Evolutionary conservation across 2,797 vertebrate species (phyloP), one percentile per base, ranked within the genome.

Genomic region (Enteromius afrohamiltoni): DNA sequence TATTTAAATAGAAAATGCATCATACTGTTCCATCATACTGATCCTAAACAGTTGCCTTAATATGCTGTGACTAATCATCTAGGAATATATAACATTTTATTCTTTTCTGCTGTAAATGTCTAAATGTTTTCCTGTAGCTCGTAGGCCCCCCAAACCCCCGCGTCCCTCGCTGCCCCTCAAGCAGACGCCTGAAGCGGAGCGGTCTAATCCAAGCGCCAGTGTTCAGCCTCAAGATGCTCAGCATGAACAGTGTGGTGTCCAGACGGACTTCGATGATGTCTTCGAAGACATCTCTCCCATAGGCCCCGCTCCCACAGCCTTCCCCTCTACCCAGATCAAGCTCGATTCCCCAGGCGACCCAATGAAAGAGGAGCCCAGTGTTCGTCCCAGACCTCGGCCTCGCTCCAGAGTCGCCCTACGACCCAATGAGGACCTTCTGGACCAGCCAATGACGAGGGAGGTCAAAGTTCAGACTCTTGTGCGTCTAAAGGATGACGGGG

Each of bases 371-470:
- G 86, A 82, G 26, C 31, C 13, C 0, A 19, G 45, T 0, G 83
- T 85, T 47, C 94, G 90, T 51, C 98, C 97, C 23, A 95, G 94
- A 90, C 97, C 97, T 85, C 97, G 93, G 76, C 97, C 98, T 77
- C 96, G 98, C 64, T 95, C 96, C 77, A 96, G 94, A 90, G 85
- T 87, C 85, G 92, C 91, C 81, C 86, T 95, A 55, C 95, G 89
- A 90, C 93, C 94, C 19, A 14, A 0, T 5, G 60, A 62, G 60
- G 92, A 94, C 83, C 88, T 91, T 81, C 90, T 92, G 85, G 93
- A 93, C 21, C 83, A 70, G 64, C 76, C 82, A 40, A 74, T 84
- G 79, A 68, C 68, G 0, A 78, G 84, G 89, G 94, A 95, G 82
- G 93, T 91, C 77, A 94, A 94, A 88, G 93, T 95, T 85, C 94